phyloP scores from a whole-genome alignment of 2,797 vertebrate genomes.

The Tympanoctomys barrerae region DNA sequence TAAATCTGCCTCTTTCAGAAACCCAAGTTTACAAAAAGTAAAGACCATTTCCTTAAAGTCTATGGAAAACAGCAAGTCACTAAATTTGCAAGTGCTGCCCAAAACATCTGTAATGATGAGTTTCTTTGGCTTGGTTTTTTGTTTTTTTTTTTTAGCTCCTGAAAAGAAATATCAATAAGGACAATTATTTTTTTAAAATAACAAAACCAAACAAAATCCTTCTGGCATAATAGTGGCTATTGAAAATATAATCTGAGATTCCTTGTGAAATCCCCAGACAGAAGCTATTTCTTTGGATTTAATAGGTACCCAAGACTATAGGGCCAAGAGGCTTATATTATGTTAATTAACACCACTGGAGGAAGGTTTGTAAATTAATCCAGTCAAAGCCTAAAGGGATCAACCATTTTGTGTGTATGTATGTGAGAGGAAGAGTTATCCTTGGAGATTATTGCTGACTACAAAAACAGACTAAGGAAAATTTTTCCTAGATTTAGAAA shows the following conservation, averaged over 20 bases:
- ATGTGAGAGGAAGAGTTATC: slow-evolving; percentile 21
- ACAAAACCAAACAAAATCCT: background rate
- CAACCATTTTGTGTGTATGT: background rate
- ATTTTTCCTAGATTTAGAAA: slow-evolving; percentile 8
- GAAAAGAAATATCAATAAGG: background rate
- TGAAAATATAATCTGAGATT: background rate
- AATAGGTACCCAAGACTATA: background rate
- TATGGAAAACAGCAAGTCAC: background rate
- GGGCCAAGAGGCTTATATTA: background rate
- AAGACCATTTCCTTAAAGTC: background rate
- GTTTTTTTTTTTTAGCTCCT: background rate
- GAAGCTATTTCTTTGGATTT: slow-evolving; percentile 37
- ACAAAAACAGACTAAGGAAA: slow-evolving; percentile 12
- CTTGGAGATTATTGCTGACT: slow-evolving; percentile 45
- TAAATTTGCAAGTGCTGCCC: background rate
- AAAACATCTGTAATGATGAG: background rate
- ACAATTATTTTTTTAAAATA: background rate
- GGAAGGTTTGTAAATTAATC: slow-evolving; percentile 2
- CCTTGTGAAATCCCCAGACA: background rate
- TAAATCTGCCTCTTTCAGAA: background rate
- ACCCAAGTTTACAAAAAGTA: too few relatives aligned
- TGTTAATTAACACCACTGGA: slow-evolving; percentile 15
- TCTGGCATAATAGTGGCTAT: background rate
- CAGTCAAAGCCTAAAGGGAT: background rate
- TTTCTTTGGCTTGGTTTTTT: background rate